Evolutionary conservation across 2,888 invertebrate genomes (phyloP), one percentile per base, ranked within the genome.

Genomic region (Notodromas monacha): DNA sequence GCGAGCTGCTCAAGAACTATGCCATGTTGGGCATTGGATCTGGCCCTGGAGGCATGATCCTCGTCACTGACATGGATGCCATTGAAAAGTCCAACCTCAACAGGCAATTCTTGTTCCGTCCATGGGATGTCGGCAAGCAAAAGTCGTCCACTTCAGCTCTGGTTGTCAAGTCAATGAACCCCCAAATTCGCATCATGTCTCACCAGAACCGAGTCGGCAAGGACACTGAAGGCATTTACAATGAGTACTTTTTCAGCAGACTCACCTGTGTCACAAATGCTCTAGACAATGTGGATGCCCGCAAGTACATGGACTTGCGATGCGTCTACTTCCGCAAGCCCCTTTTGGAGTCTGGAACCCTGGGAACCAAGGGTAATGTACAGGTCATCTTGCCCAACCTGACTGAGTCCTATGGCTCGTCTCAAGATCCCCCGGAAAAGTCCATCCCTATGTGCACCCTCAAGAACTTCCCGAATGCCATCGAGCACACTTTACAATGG

Each of bases 401-500:
- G 10, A 51, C 51, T 10, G 52, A 52, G 36, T 45, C 47, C 1
- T 52, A 52, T 36, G 39, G 39, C 26, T 44, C 42, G 35, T 47
- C 47, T 44, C 30, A 29, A 11, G 34, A 33, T 36, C 49, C 51
- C 1, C 40, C 39, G 3, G 50, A 50, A 35, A 41, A 45, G 31
- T 45, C 47, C 34, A 42, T 46, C 12, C 49, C 50, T 1, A 48
- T 47, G 40, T 52, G 51, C 37, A 51, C 50, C 4, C 38, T 51
- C n/a, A 51, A 39, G 47, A 49, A 31, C n/a, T 52, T 52, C 37
- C 52, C 52, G 15, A 43, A 45, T 21, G 41, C 40, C 26, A 46
- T 50, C 30, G 50, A 52, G 36, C 52, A 52, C 38, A 48, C 50
- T 38, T 46, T 52, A 31, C 48, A 52, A 36, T 52, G 52, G 52